phyloP scores from a whole-genome alignment of 2,888 invertebrate genomes.

The Amphipoea oculea region DNA sequence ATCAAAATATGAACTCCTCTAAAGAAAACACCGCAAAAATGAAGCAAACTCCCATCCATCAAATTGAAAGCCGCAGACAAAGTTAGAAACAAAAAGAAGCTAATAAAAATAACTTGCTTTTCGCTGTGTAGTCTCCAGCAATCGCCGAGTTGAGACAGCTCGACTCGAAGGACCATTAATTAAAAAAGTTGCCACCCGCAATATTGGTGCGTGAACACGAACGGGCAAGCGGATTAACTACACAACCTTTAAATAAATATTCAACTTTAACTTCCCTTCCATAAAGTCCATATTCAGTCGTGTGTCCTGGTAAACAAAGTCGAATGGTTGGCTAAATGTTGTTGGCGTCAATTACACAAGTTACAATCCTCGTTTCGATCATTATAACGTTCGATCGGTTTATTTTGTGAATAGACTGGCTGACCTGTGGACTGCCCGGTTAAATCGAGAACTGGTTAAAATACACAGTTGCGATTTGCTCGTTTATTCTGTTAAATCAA shows the following conservation, averaged over 20 bases:
- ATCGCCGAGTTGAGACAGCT: conserved; percentile 54
- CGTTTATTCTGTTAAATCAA: background rate
- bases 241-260: conserved; percentile 34
- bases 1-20: conserved; percentile 14
- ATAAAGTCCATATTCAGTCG: conserved; percentile 44
- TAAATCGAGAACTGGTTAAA: conserved; percentile 20
- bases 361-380: conserved; percentile 45
- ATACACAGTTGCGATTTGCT: background rate
- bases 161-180: conserved; percentile 62
- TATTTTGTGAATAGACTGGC: conserved; percentile 34
- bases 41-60: conserved; percentile 31
- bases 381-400: conserved; percentile 55
- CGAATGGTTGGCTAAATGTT: conserved; percentile 41
- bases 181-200: conserved; percentile 66
- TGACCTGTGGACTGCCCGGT: conserved; percentile 19
- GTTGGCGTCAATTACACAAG: conserved; percentile 54
- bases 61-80: conserved; percentile 49
- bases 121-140: conserved; percentile 52
- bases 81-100: conserved; percentile 58
- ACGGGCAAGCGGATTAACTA: conserved; percentile 52
- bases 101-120: conserved; percentile 61
- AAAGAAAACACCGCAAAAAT: conserved; percentile 21
- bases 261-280: conserved; percentile 31
- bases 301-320: conserved; percentile 22
- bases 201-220: conserved; percentile 62